Base-by-base conservation (phyloP, 2,888 invertebrate species). In the Lucinisca nassula region DNA sequence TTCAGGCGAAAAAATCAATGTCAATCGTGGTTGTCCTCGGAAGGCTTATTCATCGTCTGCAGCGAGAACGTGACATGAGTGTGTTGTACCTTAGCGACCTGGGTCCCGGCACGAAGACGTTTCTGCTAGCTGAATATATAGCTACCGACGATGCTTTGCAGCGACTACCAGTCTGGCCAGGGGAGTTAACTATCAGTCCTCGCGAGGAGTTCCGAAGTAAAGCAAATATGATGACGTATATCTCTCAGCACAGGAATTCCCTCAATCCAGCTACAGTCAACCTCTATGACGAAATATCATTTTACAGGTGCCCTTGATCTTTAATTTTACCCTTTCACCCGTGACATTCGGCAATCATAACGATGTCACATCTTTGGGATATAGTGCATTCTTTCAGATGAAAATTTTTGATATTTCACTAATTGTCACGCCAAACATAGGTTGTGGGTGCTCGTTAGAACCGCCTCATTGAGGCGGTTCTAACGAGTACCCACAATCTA, bases 1-100 rank as follows among this genome's bases (percentile, higher is more conserved):
- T 90, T 24, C 91, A 94, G 94, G 93, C 93, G 1, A 88, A 92
- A 74, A 88, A 88, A 27, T 92, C 93, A 2, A 92, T 94, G 61
- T 89, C 92, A 38, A 92, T 94, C 74, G 93, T 93, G 45, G 93
- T 93, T 35, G 92, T 93, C 85, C 83, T 94, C 14, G 93, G 93
- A 1, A 89, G 91, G 51, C 84, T 94, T 10, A 90, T 94, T 27
- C 93, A 94, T 78, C 88, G 91, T 30, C 76, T 94, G 45, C 94
- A 94, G 79, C 78, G 91, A 21, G 93, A 93, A 77, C 86, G 93
- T 12, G 93, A 93, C 83, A 92, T 92, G 91, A 92, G 92, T 27
- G 92, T 93, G 6, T 77, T 94, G 1, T 93, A 93, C 73, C 90
- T 93, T 4, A 93, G 92, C 77, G 92, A 91, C 30, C 88, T 93